Percentiles rank a stretch among this genome's conserved stretches.
Conservation (phyloP, 2,888 invertebrate species). For the Hirtodrosophila histrioides region DNA sequence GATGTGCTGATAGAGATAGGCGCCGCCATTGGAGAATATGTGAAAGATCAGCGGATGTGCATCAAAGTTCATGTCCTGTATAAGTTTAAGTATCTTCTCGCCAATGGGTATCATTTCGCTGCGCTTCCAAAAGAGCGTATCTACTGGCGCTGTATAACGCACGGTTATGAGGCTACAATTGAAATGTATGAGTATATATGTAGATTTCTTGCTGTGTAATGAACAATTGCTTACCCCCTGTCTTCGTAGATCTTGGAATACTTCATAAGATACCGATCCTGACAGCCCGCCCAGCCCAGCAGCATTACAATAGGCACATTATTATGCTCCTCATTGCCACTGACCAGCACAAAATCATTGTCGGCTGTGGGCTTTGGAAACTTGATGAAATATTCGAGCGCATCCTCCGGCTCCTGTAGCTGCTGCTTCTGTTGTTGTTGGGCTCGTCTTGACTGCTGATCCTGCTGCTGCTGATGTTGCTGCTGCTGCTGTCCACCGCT, state of each 20-base stretch:
- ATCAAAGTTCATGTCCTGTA: constrained; percentile 88
- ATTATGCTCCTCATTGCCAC: constrained; percentile 85
- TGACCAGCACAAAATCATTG: constrained; percentile 86
- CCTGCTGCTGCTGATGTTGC: constrained; percentile 10
- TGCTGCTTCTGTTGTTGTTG: constrained; percentile 12
- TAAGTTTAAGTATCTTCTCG: constrained; percentile 87
- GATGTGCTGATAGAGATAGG: constrained; percentile 89
- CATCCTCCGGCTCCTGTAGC: constrained; percentile 81
- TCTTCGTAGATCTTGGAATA: constrained; percentile 92
- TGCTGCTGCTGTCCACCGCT: constrained; percentile 16
- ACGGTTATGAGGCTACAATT: constrained; percentile 88
- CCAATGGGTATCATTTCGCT: constrained; percentile 87
- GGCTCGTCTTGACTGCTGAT: constrained; percentile 28
- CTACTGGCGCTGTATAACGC: constrained; percentile 89
- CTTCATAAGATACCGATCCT: constrained; percentile 90
- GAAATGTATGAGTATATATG: background rate
- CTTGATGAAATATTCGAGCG: constrained; percentile 87
- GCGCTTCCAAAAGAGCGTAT: constrained; percentile 88
- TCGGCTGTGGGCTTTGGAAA: constrained; percentile 85
- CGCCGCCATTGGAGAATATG: constrained; percentile 91
- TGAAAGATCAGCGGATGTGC: constrained; percentile 90
- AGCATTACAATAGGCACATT: constrained; percentile 89
- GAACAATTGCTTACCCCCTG: constrained; percentile 86
- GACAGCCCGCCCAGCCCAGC: constrained; percentile 92
- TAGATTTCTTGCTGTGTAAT: background rate